phyloP scores from a whole-genome alignment of 1,140 invertebrate genomes.

The Trachymyrmex septentrionalis region DNA sequence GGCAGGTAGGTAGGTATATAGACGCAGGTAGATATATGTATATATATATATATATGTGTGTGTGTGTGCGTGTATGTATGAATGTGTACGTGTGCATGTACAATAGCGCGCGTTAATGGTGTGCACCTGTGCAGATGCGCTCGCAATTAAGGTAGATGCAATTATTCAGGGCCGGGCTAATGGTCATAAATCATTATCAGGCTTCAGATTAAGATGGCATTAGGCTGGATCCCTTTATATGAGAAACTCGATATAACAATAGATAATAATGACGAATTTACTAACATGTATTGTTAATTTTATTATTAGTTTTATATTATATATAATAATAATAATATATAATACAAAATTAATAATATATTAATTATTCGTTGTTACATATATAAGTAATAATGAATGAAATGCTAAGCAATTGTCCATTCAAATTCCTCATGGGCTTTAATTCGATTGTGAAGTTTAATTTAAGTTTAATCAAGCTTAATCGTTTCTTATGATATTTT shows the following conservation, averaged over 20 bases:
- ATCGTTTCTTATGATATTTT: neutral
- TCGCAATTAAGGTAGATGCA: constrained; percentile 43
- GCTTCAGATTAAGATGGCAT: neutral
- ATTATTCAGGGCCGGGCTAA: constrained; percentile 30
- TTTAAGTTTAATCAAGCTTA: neutral
- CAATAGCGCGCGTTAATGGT: constrained; percentile 51
- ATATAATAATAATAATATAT: neutral
- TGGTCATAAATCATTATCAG: constrained; percentile 26
- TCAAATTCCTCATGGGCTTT: neutral
- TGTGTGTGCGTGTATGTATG: neutral
- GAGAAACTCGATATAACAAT: neutral
- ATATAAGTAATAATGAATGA: neutral
- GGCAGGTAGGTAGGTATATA: neutral
- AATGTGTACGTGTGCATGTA: neutral
- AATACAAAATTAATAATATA: neutral
- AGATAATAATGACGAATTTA: neutral
- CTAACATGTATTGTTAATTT: neutral
- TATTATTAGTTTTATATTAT: neutral
- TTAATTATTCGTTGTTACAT: neutral
- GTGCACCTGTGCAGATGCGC: constrained; percentile 49
- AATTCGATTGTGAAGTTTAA: neutral
- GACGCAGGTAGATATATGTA: neutral
- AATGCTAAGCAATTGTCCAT: neutral
- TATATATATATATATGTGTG: too few relatives aligned
- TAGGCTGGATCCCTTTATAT: neutral